Percentiles rank a stretch among this genome's conserved stretches.
Conservation (phyloP, 2,113 vertebrate species). For the Dasyurus viverrinus region DNA sequence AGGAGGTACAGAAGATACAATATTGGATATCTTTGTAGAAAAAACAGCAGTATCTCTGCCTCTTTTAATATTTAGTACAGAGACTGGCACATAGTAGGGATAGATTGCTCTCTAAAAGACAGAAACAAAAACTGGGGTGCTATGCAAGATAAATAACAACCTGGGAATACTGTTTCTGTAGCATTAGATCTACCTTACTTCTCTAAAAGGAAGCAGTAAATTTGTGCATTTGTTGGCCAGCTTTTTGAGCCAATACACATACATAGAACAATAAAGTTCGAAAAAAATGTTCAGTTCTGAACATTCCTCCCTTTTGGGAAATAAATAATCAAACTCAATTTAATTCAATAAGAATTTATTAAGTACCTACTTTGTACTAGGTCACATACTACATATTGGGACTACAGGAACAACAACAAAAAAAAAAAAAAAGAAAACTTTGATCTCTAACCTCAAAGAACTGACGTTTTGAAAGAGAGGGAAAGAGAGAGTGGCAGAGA, state of each 20-base stretch:
- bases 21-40: neutral
- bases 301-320: neutral
- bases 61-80: neutral
- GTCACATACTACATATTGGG: neutral
- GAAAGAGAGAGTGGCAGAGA: too few species aligned
- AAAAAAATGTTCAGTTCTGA: neutral
- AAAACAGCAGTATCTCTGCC: neutral
- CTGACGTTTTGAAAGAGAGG: too few species aligned
- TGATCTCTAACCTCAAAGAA: neutral
- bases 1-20: neutral
- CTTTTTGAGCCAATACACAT: neutral
- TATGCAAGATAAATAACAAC: constrained; percentile 38
- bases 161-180: constrained; percentile 45
- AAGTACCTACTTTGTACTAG: neutral
- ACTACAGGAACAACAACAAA: neutral
- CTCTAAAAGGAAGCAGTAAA: neutral
- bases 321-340: neutral
- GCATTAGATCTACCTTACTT: constrained; percentile 13
- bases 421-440: neutral
- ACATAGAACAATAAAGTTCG: neutral
- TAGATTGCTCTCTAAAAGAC: neutral
- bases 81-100: neutral
- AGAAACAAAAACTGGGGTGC: constrained; percentile 3
- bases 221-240: neutral
- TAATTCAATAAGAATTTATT: neutral